These are phyloP conservation scores for Paramormyrops hopkinsi DNA, from an alignment of 2,797 vertebrate species.

Conservation along the genomic window DNA sequence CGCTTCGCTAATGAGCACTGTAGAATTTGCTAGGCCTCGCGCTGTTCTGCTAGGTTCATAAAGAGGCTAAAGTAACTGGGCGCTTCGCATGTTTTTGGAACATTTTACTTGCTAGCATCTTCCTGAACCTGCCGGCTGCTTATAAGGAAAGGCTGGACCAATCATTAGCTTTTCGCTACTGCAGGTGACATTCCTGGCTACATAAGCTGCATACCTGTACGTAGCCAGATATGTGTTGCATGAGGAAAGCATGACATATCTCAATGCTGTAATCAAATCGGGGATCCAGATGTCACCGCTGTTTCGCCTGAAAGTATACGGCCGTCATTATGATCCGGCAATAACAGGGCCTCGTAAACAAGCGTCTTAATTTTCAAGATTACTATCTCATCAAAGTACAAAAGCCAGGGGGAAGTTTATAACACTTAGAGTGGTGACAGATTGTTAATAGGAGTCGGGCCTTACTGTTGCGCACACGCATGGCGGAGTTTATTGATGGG, in stretches of 20 bases:
- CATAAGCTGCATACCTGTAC: slow-evolving; percentile 44
- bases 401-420: background rate
- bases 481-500: background rate
- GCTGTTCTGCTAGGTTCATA: slow-evolving; percentile 30
- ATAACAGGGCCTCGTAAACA: background rate
- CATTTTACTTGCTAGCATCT: background rate
- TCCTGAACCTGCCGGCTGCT: slow-evolving; percentile 41
- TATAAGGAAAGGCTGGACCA: slow-evolving; percentile 53
- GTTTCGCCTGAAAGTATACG: background rate
- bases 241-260: background rate
- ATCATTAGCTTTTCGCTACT: slow-evolving; percentile 53
- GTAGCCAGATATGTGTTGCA: slow-evolving; percentile 40
- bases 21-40: slow-evolving; percentile 28
- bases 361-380: background rate
- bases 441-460: background rate
- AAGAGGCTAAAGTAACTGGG: slow-evolving; percentile 42
- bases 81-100: background rate
- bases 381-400: background rate
- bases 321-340: background rate
- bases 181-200: slow-evolving; percentile 45
- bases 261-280: background rate
- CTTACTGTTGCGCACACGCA: background rate
- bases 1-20: slow-evolving; percentile 11
- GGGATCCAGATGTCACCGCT: background rate
- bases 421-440: background rate